A percentile compares a stretch with the other conserved stretches of the same genome.
These are phyloP conservation scores for Otolemur crassicaudatus DNA, from an alignment of 2,797 vertebrate species.

Conservation along the genomic window DNA sequence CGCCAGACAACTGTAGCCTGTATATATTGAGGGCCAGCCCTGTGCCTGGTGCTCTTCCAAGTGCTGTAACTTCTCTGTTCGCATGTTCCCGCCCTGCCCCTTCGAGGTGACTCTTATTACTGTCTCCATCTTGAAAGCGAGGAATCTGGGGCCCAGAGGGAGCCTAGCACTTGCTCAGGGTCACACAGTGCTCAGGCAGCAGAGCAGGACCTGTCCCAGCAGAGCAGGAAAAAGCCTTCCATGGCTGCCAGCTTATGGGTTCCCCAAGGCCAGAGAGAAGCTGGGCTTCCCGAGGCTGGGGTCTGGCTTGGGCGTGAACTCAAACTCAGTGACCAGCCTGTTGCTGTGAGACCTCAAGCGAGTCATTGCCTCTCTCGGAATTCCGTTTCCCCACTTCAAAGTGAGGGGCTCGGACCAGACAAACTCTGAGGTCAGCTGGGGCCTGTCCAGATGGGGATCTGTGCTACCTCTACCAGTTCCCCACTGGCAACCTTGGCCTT, in stretches of 20 bases:
- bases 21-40: neutral
- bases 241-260: fast-evolving
- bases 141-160: neutral
- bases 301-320: neutral
- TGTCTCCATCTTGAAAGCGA: neutral
- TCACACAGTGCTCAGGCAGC: neutral
- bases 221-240: neutral
- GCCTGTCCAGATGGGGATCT: neutral
- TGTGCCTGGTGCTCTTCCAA: neutral
- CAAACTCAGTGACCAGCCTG: neutral
- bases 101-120: neutral
- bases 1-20: neutral
- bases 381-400: neutral
- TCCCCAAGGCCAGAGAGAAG: too few relatives aligned
- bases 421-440: neutral
- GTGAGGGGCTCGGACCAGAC: too few relatives aligned
- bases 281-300: neutral
- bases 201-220: neutral
- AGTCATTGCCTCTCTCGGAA: neutral
- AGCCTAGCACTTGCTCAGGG: neutral
- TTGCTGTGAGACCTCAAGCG: neutral
- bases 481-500: neutral
- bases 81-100: neutral
- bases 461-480: neutral
- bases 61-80: too few relatives aligned